These are phyloP conservation scores for Poecilia latipinna DNA, from an alignment of 2,113 vertebrate species.

Conservation along the genomic window DNA sequence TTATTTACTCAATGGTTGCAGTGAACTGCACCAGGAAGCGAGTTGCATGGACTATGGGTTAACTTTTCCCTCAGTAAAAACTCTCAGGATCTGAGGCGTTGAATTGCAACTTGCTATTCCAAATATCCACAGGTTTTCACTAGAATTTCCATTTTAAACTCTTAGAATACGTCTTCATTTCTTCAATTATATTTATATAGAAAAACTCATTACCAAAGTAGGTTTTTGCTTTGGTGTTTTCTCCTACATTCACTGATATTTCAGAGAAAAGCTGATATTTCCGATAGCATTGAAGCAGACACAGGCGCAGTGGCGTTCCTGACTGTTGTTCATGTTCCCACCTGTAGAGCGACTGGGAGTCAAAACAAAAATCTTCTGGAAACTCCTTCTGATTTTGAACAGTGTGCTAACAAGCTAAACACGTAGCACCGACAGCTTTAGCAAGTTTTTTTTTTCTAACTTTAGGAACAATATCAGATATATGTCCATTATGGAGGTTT, in stretches of 20 bases:
- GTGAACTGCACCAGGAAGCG: too few species aligned
- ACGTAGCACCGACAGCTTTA: not conserved
- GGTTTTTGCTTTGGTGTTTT: not conserved
- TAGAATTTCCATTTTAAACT: not conserved
- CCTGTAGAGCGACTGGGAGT: slow-evolving; percentile 58
- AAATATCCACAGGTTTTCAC: not conserved
- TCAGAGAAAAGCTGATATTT: not conserved
- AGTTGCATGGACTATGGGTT: not conserved
- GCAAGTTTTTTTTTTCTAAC: not conserved
- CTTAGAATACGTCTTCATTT: not conserved
- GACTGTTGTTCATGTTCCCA: slow-evolving; percentile 51
- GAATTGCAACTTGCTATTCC: not conserved
- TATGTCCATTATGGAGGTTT: slow-evolving; percentile 49
- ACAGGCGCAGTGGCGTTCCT: slow-evolving; percentile 49
- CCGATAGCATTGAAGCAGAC: not conserved
- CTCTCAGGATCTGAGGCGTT: not conserved
- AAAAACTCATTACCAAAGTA: rapidly evolving
- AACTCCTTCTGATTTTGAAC: slow-evolving; percentile 48
- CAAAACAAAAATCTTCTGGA: slow-evolving; percentile 72
- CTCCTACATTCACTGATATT: not conserved
- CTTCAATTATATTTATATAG: not conserved
- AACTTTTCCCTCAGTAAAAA: not conserved
- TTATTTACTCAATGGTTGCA: not conserved
- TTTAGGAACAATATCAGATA: not conserved
- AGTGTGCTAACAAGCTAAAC: slow-evolving; percentile 45